Conservation (phyloP, 37 sponge, comb jelly and placozoan species). For the Cladorhizidae sp. region DNA sequence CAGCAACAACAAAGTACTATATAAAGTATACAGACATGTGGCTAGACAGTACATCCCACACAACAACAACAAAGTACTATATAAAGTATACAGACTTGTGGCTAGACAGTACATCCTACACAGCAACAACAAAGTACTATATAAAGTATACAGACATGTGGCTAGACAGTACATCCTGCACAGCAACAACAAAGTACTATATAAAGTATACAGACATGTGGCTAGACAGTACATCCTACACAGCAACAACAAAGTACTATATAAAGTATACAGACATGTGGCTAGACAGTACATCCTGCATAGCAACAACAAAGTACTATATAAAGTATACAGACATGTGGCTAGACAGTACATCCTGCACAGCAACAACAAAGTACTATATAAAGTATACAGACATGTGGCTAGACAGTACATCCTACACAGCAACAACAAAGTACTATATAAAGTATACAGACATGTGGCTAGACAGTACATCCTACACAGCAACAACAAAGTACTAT, state of each 20-base stretch:
- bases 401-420: neutral
- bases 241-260: conserved; percentile 4
- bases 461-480: neutral
- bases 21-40: conserved; percentile 25
- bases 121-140: conserved; percentile 4
- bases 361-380: conserved; percentile 4
- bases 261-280: conserved; percentile 25
- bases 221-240: neutral
- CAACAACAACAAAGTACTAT: conserved; percentile 6
- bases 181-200: conserved; percentile 4
- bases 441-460: conserved; percentile 25
- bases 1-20: conserved; percentile 4
- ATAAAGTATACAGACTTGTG: conserved; percentile 24
- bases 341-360: neutral
- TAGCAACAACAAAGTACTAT: conserved; percentile 1
- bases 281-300: neutral
- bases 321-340: conserved; percentile 25
- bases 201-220: conserved; percentile 25
- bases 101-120: neutral
- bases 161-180: neutral
- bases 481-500: conserved; percentile 4
- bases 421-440: conserved; percentile 4
- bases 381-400: conserved; percentile 25
- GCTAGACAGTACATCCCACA: neutral
- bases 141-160: conserved; percentile 25